Evolutionary conservation across 2,113 vertebrate genomes (phyloP).

Genomic region (Hippocampus abdominalis): DNA sequence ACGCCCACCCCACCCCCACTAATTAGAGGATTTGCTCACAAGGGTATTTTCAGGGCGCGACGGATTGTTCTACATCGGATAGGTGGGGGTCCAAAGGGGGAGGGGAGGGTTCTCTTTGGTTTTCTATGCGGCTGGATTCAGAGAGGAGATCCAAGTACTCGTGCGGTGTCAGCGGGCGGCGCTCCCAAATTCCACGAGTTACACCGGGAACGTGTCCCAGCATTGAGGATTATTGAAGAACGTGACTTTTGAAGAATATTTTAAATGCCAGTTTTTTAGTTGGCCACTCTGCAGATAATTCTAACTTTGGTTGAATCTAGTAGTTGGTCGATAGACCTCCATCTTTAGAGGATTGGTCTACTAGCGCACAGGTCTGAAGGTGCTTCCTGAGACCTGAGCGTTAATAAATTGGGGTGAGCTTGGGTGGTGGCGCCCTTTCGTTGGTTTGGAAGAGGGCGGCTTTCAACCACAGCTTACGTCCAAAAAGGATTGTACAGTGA

Average conservation of each 20-base stretch:
- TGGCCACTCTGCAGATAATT: conserved; percentile 63
- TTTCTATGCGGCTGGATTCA: conserved; percentile 22
- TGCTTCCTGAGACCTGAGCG: conserved; percentile 29
- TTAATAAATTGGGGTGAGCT: conserved; percentile 33
- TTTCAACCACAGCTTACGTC: conserved; percentile 49
- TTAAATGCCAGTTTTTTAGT: conserved; percentile 38
- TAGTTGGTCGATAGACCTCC: conserved; percentile 50
- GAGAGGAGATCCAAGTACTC: conserved; percentile 7
- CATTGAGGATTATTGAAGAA: conserved; percentile 45
- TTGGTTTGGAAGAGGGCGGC: conserved; percentile 39
- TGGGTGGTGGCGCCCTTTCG: conserved; percentile 23
- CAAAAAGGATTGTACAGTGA: conserved; percentile 40
- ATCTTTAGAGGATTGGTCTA: conserved; percentile 58
- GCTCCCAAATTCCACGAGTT: conserved; percentile 33
- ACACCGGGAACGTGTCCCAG: conserved; percentile 20
- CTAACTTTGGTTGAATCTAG: conserved; percentile 66
- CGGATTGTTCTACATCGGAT: neutral
- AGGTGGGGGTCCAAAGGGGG: neutral
- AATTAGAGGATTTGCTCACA: conserved; percentile 6
- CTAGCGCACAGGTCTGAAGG: conserved; percentile 26
- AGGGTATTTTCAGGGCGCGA: conserved; percentile 26
- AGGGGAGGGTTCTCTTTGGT: conserved; percentile 58
- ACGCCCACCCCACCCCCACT: conserved; percentile 5
- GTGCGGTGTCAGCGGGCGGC: conserved; percentile 19
- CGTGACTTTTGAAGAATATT: neutral